Base-by-base conservation (phyloP, 1,140 invertebrate genomes). In the Heliconius hermathena region DNA sequence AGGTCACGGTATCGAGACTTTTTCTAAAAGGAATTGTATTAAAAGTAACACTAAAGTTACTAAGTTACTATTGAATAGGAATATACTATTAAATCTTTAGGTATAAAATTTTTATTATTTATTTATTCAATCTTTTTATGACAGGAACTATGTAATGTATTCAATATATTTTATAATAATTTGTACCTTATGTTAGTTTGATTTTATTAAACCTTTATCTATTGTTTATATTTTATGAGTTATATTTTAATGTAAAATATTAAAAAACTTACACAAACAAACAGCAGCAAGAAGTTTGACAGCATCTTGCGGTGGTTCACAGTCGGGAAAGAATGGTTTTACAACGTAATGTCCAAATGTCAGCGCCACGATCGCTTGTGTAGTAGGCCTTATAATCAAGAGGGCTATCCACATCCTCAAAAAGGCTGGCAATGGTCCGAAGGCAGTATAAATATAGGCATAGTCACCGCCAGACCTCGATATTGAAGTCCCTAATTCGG, bases 351-450 rank as follows among this genome's bases (percentile, higher is more conserved):
- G 95, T 2, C 97, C 97, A 89, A 98, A 97, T 2, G 97, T 97
- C 1, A 98, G 91, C 0, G 98, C 97, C 57, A 98, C 97, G 38
- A 98, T 97, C 9, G 98, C 97, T 89, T 97, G 96, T 2, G 97
- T 97, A 9, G 96, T 97, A 4, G 98, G 98, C 82, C 98, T 95
- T 79, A 99, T 98, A 82, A 98, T 97, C 38, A 98, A 95, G 74
- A 98, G 93, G 6, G 97, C 97, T 46, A 98, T 97, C 98, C 98
- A 99, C 29, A 99, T 94, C 74, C 97, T 96, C 22, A 99, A 92
- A 90, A 99, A 99, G 4, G 97, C 98, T 1, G 97, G 97, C 16
- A 99, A 93, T n/a, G 97, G 97, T 2, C 98, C 98, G 90, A 99
- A 99, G 46, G 98, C 97, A 36, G 97, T 96, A 88, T 97, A 96